Evolutionary conservation across 2,797 vertebrate species (phyloP).

Genomic region (Periparus ater): DNA sequence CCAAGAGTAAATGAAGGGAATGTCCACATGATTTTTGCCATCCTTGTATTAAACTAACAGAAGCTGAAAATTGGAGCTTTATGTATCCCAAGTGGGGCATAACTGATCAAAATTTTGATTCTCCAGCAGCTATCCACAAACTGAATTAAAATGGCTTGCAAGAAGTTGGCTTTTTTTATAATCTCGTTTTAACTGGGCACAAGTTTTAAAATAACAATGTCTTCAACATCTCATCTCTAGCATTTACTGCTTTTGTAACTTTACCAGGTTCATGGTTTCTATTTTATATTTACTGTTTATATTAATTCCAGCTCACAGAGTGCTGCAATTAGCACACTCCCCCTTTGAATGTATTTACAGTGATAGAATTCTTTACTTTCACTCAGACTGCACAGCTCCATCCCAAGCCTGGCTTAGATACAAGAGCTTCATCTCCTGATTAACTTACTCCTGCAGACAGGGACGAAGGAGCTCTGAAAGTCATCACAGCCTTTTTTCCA

Average conservation of each 20-base stretch:
- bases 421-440: slow-evolving; percentile 74
- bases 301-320: slow-evolving; percentile 30
- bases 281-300: slow-evolving; percentile 25
- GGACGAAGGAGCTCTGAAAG: slow-evolving; percentile 70
- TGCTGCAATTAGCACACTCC: slow-evolving; percentile 59
- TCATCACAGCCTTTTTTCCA: slow-evolving; percentile 58
- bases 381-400: slow-evolving; percentile 17
- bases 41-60: slow-evolving; percentile 38
- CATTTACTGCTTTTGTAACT: not conserved
- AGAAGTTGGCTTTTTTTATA: slow-evolving; percentile 20
- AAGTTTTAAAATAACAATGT: slow-evolving; percentile 18
- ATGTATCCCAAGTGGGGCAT: not conserved
- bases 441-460: slow-evolving; percentile 67
- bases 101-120: slow-evolving; percentile 25
- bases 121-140: slow-evolving; percentile 13
- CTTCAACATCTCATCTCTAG: not conserved
- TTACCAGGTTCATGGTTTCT: not conserved
- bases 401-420: slow-evolving; percentile 69
- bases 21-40: slow-evolving; percentile 43
- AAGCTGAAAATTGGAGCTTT: slow-evolving; percentile 30
- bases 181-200: slow-evolving; percentile 1
- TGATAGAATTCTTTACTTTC: slow-evolving; percentile 40
- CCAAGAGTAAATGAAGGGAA: not conserved
- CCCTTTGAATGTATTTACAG: slow-evolving; percentile 39
- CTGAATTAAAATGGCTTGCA: slow-evolving; percentile 31